Percentiles rank a stretch among this genome's conserved stretches.
These are phyloP conservation scores for Hypomecis punctinalis DNA, from an alignment of 2,888 invertebrate species.

Conservation along the genomic window DNA sequence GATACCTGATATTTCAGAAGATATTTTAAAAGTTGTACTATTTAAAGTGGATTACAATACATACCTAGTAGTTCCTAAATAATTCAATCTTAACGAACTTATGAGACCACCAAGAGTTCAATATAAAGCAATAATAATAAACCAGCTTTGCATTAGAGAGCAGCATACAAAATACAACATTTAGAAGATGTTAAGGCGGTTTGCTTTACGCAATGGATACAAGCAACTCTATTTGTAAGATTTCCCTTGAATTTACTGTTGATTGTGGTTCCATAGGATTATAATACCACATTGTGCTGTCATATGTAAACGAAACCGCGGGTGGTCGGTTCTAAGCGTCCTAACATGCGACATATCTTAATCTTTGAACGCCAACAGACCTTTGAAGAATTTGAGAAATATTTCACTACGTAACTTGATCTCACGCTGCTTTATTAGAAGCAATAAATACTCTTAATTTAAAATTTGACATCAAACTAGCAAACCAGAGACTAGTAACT, in stretches of 20 bases:
- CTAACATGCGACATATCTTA: constrained; percentile 38
- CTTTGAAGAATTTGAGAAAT: constrained; percentile 27
- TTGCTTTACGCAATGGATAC: not conserved
- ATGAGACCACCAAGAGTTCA: too few species aligned
- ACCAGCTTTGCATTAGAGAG: constrained; percentile 2
- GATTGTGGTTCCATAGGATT: constrained; percentile 26
- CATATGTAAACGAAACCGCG: constrained; percentile 42
- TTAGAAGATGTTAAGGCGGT: not conserved
- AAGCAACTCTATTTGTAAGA: constrained; percentile 19
- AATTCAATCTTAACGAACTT: too few species aligned
- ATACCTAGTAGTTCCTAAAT: too few species aligned
- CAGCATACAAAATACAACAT: not conserved
- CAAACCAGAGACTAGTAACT: too few species aligned
- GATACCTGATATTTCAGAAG: too few species aligned
- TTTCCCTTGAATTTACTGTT: constrained; percentile 7
- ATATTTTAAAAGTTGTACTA: too few species aligned
- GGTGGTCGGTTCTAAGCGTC: constrained; percentile 39
- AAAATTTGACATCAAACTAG: too few species aligned
- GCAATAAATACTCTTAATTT: constrained; percentile 2
- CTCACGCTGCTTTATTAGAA: constrained; percentile 21
- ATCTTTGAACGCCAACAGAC: constrained; percentile 28
- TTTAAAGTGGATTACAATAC: too few species aligned
- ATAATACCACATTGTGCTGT: constrained; percentile 42
- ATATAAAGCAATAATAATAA: not conserved
- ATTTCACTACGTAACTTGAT: constrained; percentile 26